Evolutionary conservation across 2,888 invertebrate genomes (phyloP), one percentile per base, ranked within the genome.

Genomic region (Chrysina gloriosa): DNA sequence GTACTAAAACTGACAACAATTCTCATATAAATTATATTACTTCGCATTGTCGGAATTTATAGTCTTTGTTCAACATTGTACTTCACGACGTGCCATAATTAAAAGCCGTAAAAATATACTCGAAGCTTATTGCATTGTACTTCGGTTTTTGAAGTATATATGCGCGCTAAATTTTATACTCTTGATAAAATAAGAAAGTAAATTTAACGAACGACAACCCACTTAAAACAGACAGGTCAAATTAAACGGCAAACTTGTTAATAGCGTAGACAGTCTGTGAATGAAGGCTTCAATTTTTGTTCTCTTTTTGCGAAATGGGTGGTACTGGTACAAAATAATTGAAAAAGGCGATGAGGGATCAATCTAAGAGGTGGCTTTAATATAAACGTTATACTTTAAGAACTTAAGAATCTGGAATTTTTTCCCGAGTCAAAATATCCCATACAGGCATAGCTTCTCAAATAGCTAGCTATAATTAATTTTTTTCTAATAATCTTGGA

Each of bases 1-100:
- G 58, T 27, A 58, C 42, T 42, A 61, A 61, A 61, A 14, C 42
- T 58, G 58, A 27, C 39, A 42, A 58, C 58, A 58, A 42, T 58
- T n/a, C 25, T 27, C 25, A 19, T 27, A 58, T 58, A 42, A 58
- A 58, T 39, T 58, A 58, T 58, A 42, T 58, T 27, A 42, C 42
- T 58, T 58, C 14, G 42, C 39, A 25, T 39, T 25, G 39, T 58
- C 25, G 42, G 7, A 42, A 58, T 58, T 58, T 58, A 58, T 25
- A n/a, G 25, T 16, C 27, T 25, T 58, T 42, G 58, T 42, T 58
- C 16, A 58, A 58, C 42, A 39, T 39, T 58, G 42, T 27, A 42
- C 16, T 36, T 56, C 36, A 21, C 11, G 16, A 11, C 23, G 23
- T 7, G 21, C 9, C n/a, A 16, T 36, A 56, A 56, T 36, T 61